Percentiles rank a stretch among this genome's conserved stretches.
These are phyloP conservation scores for Pangasius djambal DNA, from an alignment of 2,797 vertebrate species.

Conservation along the genomic window DNA sequence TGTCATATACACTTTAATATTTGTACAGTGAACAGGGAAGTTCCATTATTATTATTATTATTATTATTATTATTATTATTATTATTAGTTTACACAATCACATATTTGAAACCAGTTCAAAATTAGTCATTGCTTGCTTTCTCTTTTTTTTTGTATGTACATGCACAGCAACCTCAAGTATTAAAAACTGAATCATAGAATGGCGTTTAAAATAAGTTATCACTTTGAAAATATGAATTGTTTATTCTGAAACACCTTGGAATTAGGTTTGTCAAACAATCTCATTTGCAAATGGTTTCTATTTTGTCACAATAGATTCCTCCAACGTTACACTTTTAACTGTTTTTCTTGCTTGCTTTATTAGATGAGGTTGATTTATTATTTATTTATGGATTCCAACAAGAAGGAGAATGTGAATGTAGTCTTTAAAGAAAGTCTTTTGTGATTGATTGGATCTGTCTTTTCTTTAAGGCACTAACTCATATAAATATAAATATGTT, in stretches of 20 bases:
- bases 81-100: background rate
- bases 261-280: background rate
- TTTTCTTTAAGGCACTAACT: background rate
- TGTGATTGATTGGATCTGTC: background rate
- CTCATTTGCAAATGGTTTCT: background rate
- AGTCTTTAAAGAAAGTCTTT: constrained; percentile 42
- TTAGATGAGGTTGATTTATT: constrained; percentile 20
- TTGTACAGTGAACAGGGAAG: constrained; percentile 33
- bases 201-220: background rate
- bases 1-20: constrained; percentile 34
- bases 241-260: background rate
- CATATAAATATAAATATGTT: background rate
- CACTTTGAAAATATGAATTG: background rate
- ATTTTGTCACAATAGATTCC: background rate
- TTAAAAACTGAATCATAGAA: background rate
- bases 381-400: constrained; percentile 42
- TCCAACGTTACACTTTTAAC: background rate
- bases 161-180: background rate
- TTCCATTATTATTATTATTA: background rate
- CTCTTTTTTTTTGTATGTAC: background rate
- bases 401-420: constrained; percentile 18
- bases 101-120: no score
- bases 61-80: background rate
- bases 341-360: background rate
- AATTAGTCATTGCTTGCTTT: background rate